phyloP scores from a whole-genome alignment of 2,113 vertebrate genomes.

The Zosterops lateralis region DNA sequence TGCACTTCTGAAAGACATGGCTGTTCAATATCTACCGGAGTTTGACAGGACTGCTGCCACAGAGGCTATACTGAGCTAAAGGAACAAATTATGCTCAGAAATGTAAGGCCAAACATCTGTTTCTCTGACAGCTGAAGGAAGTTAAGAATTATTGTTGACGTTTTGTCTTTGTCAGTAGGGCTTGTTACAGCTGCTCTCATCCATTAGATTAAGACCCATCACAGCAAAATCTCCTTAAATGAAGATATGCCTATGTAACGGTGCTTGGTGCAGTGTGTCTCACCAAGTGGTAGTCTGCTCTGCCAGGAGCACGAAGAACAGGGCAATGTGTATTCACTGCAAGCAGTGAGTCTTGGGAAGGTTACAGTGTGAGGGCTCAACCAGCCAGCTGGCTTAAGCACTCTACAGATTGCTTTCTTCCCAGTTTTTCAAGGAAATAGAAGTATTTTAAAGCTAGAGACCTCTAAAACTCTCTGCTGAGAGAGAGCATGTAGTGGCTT shows the following conservation, averaged over 20 bases:
- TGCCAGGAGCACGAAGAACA: not conserved
- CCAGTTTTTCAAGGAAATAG: not conserved
- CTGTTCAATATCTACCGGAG: not conserved
- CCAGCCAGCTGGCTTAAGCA: not conserved
- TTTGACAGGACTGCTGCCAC: not conserved
- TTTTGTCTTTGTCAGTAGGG: not conserved
- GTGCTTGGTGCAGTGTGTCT: accelerated
- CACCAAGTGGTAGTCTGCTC: not conserved
- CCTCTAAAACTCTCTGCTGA: not conserved
- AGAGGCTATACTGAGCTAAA: not conserved
- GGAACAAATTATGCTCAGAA: not conserved
- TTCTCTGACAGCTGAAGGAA: not conserved
- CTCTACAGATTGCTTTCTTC: not conserved
- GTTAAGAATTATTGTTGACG: not conserved
- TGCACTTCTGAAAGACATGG: not conserved
- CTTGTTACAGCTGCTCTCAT: not conserved
- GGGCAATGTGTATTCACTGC: not conserved
- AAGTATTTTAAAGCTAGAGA: not conserved
- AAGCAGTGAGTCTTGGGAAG: not conserved
- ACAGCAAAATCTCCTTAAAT: slow-evolving; percentile 10
- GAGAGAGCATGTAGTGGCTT: not conserved
- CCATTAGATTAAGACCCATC: slow-evolving; percentile 2
- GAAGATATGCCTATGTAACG: not conserved
- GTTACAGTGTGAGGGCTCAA: not conserved
- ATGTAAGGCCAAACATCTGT: not conserved